These are phyloP conservation scores for Yasuhikotakia modesta DNA, from an alignment of 2,797 vertebrate genomes.

Conservation along the genomic window DNA sequence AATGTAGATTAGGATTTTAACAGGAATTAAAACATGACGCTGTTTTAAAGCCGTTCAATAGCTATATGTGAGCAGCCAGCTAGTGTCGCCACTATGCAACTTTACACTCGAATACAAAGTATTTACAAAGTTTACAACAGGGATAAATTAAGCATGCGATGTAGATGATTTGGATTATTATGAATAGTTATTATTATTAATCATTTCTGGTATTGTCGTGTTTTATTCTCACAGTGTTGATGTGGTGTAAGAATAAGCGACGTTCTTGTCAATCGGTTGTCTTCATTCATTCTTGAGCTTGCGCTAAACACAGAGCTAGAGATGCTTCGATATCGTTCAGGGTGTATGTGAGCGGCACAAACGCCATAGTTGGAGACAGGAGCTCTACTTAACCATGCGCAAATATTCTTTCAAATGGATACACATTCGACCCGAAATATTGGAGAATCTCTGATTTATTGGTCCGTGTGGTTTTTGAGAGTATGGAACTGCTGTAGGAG, in stretches of 20 bases:
- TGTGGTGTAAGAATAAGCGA: conserved; percentile 12
- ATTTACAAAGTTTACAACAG: neutral
- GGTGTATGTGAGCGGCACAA: neutral
- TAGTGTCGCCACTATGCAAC: neutral
- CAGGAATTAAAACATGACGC: neutral
- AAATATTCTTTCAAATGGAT: conserved; percentile 75
- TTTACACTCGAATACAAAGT: neutral
- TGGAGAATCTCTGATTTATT: conserved; percentile 74
- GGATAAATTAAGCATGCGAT: neutral
- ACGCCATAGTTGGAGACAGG: conserved; percentile 54
- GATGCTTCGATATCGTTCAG: neutral
- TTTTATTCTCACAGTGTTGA: neutral
- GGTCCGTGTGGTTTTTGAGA: conserved; percentile 71
- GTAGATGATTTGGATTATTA: neutral
- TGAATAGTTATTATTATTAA: neutral
- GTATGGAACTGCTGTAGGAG: conserved; percentile 74
- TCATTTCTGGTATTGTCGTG: neutral
- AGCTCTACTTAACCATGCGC: conserved; percentile 75
- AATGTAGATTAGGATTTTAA: neutral
- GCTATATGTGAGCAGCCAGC: neutral
- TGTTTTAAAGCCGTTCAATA: neutral
- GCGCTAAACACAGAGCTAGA: neutral
- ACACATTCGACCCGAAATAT: conserved; percentile 73
- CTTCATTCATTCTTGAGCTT: conserved; percentile 66
- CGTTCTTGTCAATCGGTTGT: conserved; percentile 61